Evolutionary conservation across 2,797 vertebrate species (phyloP).

Genomic region (Myotis findleyi): DNA sequence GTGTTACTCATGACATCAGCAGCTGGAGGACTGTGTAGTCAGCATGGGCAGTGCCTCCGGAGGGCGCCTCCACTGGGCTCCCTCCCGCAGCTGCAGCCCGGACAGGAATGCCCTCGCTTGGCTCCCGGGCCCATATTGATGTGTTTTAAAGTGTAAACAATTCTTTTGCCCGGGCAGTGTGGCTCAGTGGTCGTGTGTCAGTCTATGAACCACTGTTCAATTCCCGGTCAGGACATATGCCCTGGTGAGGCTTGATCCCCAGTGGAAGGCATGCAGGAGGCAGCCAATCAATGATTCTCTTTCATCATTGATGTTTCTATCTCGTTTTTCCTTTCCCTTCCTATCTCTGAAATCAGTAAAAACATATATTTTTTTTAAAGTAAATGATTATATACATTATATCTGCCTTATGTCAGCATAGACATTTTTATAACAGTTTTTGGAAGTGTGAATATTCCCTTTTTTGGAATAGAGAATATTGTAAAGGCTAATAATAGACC

Average conservation of each 20-base stretch:
- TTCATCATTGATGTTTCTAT: too few species aligned
- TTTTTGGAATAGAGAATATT: neutral
- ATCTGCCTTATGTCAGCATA: conserved; percentile 15
- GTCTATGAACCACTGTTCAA: too few species aligned
- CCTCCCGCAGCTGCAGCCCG: conserved; percentile 71
- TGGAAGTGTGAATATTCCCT: neutral
- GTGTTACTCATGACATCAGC: conserved; percentile 90
- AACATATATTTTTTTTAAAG: too few species aligned
- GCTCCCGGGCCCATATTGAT: conserved; percentile 58
- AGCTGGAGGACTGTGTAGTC: neutral
- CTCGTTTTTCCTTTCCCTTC: too few species aligned
- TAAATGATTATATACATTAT: neutral
- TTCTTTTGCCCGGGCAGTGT: neutral
- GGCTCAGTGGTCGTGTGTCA: too few species aligned
- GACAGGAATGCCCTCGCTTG: conserved; percentile 64
- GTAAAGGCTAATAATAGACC: neutral
- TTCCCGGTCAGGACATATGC: too few species aligned
- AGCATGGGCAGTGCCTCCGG: conserved; percentile 75
- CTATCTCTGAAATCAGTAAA: too few species aligned
- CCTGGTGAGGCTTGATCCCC: too few species aligned
- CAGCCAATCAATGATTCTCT: too few species aligned
- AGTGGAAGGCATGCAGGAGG: too few species aligned
- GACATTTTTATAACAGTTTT: conserved; percentile 33
- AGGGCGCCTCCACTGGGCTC: conserved; percentile 75
- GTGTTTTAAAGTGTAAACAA: neutral